These are phyloP conservation scores for Catharus minimus DNA, from an alignment of 2,113 vertebrate species.

Conservation along the genomic window DNA sequence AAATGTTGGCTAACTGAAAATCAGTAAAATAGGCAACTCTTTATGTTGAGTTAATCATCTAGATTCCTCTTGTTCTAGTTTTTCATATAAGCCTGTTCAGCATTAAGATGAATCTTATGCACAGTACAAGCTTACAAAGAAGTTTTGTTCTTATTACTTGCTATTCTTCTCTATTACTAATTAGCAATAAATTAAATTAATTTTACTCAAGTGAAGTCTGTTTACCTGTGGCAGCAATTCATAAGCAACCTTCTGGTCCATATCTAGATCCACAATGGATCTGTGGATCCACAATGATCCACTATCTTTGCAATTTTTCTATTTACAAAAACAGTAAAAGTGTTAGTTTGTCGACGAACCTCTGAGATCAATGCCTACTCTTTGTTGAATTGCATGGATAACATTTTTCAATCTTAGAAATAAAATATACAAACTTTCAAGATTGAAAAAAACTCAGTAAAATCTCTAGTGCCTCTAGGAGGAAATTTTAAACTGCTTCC, in stretches of 20 bases:
- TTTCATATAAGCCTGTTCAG: not conserved
- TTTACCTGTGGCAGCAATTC: accelerated
- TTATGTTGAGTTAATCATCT: not conserved
- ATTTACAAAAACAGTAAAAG: not conserved
- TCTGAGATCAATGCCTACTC: not conserved
- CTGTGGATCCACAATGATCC: too few species aligned
- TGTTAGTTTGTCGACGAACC: not conserved
- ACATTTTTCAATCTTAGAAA: not conserved
- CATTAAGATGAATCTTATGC: not conserved
- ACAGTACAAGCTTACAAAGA: accelerated
- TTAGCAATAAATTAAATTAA: not conserved
- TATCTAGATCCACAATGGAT: accelerated
- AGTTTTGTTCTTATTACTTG: not conserved
- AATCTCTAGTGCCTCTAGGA: not conserved
- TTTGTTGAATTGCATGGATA: not conserved
- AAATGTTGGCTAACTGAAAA: not conserved
- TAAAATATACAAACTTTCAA: not conserved
- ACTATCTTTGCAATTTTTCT: not conserved
- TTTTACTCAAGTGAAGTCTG: not conserved
- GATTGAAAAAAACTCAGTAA: accelerated
- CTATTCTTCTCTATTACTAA: not conserved
- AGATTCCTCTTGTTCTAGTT: not conserved
- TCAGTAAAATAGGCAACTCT: not conserved
- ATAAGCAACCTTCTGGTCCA: not conserved
- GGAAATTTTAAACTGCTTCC: accelerated